Percentiles rank a stretch among this genome's conserved stretches.
Conservation (phyloP, 1,140 invertebrate species). For the Drepana arcuata region DNA sequence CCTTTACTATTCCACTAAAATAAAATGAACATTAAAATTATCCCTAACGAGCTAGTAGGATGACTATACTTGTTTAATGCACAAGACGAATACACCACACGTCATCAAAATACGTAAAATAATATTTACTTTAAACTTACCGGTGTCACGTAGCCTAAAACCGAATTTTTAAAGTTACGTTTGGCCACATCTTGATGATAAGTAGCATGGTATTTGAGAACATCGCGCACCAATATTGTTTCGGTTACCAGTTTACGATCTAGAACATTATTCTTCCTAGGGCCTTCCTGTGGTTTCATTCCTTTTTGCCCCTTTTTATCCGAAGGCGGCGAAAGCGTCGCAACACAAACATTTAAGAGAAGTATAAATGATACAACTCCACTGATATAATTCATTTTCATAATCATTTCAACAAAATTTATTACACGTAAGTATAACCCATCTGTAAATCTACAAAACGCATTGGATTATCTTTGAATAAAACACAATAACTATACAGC, state of each 20-base stretch:
- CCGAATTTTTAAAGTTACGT: constrained; percentile 79
- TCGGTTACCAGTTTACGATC: constrained; percentile 79
- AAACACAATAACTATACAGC: neutral
- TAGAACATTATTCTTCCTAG: constrained; percentile 78
- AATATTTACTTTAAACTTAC: no score
- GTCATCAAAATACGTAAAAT: no score
- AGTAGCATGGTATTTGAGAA: constrained; percentile 81
- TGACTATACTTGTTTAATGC: neutral
- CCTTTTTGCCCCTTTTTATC: constrained; percentile 66
- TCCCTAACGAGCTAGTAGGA: neutral
- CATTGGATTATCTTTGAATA: neutral
- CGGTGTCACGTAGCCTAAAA: constrained; percentile 92
- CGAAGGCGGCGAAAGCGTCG: constrained; percentile 68
- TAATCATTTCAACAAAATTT: no score
- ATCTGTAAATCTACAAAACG: neutral
- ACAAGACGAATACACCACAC: no score
- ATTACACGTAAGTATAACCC: no score
- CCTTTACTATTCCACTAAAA: constrained; percentile 96
- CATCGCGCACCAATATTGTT: constrained; percentile 78
- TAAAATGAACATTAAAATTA: constrained; percentile 10
- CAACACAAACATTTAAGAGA: constrained; percentile 41
- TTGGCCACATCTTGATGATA: constrained; percentile 80
- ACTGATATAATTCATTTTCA: constrained; percentile 49
- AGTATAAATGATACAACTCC: constrained; percentile 37
- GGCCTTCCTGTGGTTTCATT: constrained; percentile 73